These are phyloP conservation scores for Falco cherrug DNA, from an alignment of 2,797 vertebrate species.

Conservation along the genomic window DNA sequence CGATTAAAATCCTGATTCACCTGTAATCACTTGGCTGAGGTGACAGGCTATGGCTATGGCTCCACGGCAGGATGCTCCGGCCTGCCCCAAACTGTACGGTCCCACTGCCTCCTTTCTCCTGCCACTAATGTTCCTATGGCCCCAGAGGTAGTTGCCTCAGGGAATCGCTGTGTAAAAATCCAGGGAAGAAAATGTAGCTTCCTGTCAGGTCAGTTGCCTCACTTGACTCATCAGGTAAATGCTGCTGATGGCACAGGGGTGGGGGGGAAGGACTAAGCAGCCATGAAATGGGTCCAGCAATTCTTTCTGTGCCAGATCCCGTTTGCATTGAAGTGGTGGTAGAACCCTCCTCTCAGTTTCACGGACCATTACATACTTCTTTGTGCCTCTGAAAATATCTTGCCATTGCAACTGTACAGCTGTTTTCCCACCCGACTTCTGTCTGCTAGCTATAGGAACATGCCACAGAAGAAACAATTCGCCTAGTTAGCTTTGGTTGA, in stretches of 20 bases:
- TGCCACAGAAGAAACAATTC: neutral
- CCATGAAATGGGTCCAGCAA: rapidly evolving
- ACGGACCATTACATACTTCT: neutral
- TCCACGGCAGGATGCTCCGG: neutral
- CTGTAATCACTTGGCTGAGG: neutral
- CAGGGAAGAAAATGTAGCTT: neutral
- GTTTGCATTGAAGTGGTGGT: neutral
- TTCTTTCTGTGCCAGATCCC: neutral
- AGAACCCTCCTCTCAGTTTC: neutral
- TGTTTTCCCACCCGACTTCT: neutral
- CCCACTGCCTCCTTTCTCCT: neutral
- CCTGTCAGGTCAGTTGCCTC: neutral
- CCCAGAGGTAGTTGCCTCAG: rapidly evolving
- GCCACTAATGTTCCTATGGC: neutral
- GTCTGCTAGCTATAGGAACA: neutral
- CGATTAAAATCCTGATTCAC: neutral
- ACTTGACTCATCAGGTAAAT: neutral
- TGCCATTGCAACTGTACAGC: neutral
- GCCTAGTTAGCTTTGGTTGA: neutral
- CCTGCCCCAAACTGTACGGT: neutral
- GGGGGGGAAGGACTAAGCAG: neutral
- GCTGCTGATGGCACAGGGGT: neutral
- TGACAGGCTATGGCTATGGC: neutral
- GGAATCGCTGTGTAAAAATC: neutral
- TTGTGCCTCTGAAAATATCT: neutral